Evolutionary conservation across 2,797 vertebrate genomes (phyloP).

Genomic region (Eurystomus glaucurus): DNA sequence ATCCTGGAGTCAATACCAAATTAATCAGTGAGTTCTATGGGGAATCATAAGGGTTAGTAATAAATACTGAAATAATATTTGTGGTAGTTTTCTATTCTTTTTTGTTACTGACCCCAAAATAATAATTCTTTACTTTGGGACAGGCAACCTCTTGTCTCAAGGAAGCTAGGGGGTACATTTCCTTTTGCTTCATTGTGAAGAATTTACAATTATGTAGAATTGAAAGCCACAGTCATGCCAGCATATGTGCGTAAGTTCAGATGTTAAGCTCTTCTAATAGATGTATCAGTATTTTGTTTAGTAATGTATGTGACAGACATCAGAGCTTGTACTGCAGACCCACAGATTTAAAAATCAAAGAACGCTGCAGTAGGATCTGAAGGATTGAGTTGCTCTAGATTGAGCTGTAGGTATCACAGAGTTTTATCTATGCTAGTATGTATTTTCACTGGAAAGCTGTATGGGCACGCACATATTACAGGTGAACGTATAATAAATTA

Average conservation of each 20-base stretch:
- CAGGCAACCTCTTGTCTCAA: background rate
- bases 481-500: background rate
- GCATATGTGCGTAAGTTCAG: background rate
- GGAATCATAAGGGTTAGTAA: background rate
- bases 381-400: background rate
- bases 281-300: background rate
- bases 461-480: background rate
- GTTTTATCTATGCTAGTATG: background rate
- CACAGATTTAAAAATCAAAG: background rate
- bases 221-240: background rate
- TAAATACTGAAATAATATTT: background rate
- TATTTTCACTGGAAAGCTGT: background rate
- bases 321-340: background rate
- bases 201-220: background rate
- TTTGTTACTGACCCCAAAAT: background rate
- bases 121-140: background rate
- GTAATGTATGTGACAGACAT: background rate
- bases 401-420: background rate
- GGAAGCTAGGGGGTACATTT: background rate
- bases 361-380: background rate
- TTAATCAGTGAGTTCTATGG: background rate
- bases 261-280: background rate
- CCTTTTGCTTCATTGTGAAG: background rate
- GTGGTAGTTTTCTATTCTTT: background rate
- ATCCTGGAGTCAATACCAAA: conserved; percentile 10